Evolutionary conservation across 2,888 invertebrate genomes (phyloP).

Genomic region (Drosophila nigricruria): DNA sequence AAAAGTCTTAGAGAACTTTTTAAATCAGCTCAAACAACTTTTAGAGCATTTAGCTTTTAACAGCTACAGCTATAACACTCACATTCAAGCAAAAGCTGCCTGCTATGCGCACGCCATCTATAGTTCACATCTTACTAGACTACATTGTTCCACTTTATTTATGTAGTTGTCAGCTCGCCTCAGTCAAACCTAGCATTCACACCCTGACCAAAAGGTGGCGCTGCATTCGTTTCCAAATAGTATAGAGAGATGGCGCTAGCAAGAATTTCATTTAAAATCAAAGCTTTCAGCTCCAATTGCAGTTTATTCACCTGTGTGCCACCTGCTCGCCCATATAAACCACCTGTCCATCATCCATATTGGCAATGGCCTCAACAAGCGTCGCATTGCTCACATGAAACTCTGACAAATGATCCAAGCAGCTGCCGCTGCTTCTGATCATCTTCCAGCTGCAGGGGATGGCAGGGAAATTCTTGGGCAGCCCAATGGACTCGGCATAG

Average conservation of each 20-base stretch:
- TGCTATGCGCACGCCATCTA: slow-evolving; percentile 33
- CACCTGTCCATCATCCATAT: slow-evolving; percentile 29
- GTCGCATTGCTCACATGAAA: background rate
- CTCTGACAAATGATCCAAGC: slow-evolving; percentile 13
- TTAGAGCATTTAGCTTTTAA: background rate
- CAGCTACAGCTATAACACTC: background rate
- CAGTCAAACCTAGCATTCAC: slow-evolving; percentile 30
- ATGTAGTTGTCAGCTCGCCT: background rate
- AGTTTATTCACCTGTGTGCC: slow-evolving; percentile 68
- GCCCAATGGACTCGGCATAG: slow-evolving; percentile 83
- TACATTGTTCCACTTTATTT: background rate
- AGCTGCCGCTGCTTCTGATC: slow-evolving; percentile 56
- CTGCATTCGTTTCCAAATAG: slow-evolving; percentile 81
- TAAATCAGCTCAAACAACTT: background rate
- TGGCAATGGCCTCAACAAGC: slow-evolving; percentile 3
- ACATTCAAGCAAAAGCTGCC: background rate
- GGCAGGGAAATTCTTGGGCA: slow-evolving; percentile 80
- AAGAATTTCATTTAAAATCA: background rate
- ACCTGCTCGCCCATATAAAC: slow-evolving; percentile 84
- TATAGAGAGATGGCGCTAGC: slow-evolving; percentile 77
- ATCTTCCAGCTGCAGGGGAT: slow-evolving; percentile 73
- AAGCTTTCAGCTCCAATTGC: background rate
- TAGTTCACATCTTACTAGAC: background rate
- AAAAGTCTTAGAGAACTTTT: background rate
- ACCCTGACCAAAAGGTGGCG: slow-evolving; percentile 83